phyloP scores from a whole-genome alignment of 2,888 invertebrate genomes.

The Drosophila atripex region DNA sequence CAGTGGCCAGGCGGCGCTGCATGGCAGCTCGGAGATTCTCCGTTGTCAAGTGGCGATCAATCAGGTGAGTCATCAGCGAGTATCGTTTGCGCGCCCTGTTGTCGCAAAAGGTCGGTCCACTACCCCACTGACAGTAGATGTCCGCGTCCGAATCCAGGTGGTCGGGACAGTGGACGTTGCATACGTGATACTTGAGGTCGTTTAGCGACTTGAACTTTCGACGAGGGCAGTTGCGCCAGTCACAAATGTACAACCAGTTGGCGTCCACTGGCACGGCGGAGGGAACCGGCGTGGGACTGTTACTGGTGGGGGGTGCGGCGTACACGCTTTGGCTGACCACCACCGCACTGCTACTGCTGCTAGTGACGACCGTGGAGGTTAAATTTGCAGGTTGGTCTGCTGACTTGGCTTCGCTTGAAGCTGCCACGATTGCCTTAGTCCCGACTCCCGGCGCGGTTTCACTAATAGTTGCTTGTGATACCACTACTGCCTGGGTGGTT shows the following conservation, averaged over 20 bases:
- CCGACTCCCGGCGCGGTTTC: background rate
- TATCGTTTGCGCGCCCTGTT: conserved; percentile 94
- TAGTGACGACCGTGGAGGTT: conserved; percentile 6
- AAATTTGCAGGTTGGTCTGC: background rate
- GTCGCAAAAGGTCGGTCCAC: conserved; percentile 89
- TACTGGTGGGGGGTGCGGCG: conserved; percentile 16
- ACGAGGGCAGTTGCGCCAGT: conserved; percentile 95
- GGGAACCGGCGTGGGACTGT: conserved; percentile 16
- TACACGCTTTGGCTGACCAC: conserved; percentile 32
- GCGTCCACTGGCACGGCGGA: conserved; percentile 69
- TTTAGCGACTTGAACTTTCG: conserved; percentile 90
- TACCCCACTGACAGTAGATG: conserved; percentile 94
- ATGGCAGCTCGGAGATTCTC: conserved; percentile 84
- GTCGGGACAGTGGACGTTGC: conserved; percentile 92
- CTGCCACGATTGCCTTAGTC: conserved; percentile 9
- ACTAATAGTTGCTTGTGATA: conserved; percentile 4
- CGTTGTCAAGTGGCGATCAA: conserved; percentile 96
- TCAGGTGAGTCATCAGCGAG: conserved; percentile 98
- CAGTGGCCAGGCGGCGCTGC: conserved; percentile 80
- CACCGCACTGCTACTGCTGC: conserved; percentile 12
- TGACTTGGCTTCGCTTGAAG: conserved; percentile 9
- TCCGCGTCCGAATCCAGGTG: conserved; percentile 87
- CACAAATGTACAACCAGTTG: conserved; percentile 89
- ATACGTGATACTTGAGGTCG: conserved; percentile 94
- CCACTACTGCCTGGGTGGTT: conserved; percentile 21